These are phyloP conservation scores for Tiliacea citrago DNA, from an alignment of 2,888 invertebrate species.

Conservation along the genomic window DNA sequence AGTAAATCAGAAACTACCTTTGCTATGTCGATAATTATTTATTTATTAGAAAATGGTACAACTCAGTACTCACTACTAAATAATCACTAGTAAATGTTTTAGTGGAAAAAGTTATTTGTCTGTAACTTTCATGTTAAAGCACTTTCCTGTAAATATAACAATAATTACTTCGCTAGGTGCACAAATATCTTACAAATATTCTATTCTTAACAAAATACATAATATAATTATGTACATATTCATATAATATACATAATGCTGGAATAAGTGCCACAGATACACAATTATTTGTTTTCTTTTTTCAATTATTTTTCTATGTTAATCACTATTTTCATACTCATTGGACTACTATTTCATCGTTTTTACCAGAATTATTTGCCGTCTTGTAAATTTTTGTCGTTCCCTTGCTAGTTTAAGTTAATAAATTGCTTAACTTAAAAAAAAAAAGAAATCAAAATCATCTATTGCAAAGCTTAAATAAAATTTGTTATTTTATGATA, in stretches of 20 bases:
- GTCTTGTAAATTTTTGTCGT: neutral
- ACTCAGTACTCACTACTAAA: neutral
- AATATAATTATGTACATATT: neutral
- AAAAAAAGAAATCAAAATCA: too few relatives aligned
- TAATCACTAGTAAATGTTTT: slow-evolving; percentile 28
- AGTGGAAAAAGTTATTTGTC: slow-evolving; percentile 25
- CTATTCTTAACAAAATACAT: slow-evolving; percentile 1
- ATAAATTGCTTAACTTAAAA: too few relatives aligned
- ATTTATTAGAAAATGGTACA: slow-evolving; percentile 19
- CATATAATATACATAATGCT: neutral
- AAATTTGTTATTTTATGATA: too few relatives aligned
- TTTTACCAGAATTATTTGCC: neutral
- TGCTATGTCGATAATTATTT: neutral
- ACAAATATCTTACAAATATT: slow-evolving; percentile 19
- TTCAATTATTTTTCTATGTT: neutral
- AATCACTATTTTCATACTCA: neutral
- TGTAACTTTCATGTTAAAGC: slow-evolving; percentile 33
- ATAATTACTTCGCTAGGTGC: slow-evolving; percentile 55
- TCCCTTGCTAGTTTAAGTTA: neutral
- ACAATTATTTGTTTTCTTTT: neutral
- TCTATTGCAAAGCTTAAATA: too few relatives aligned
- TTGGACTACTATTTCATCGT: neutral
- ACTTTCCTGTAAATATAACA: slow-evolving; percentile 63
- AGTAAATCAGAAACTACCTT: neutral
- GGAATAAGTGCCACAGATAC: neutral